These are phyloP conservation scores for Umimayanthus chanpuru DNA, from an alignment of 92 coral and sea anemone species.

Conservation along the genomic window DNA sequence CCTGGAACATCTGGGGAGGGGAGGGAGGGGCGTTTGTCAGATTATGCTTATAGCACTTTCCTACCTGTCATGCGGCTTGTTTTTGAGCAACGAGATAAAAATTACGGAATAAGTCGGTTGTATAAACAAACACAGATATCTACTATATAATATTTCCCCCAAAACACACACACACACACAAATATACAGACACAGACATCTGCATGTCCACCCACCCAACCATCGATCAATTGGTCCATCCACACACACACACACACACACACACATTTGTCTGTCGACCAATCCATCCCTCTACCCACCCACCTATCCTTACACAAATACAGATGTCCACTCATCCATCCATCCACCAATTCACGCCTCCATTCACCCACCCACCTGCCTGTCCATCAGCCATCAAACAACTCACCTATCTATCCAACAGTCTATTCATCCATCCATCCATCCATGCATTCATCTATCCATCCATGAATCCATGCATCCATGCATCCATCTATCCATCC, in stretches of 20 bases:
- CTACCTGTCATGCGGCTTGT: no score
- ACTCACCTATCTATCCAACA: neutral
- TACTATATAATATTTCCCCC: no score
- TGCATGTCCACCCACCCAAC: neutral
- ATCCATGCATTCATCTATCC: neutral
- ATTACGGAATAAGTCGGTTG: no score
- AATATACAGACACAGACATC: no score
- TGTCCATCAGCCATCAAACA: neutral
- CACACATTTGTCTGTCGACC: neutral
- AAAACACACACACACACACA: no score
- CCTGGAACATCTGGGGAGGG: constrained; percentile 70
- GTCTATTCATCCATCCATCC: neutral
- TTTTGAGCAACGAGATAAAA: no score
- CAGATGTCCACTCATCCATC: neutral
- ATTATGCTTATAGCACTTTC: neutral
- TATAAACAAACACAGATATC: no score
- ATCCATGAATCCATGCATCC: neutral
- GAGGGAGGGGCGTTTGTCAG: no score
- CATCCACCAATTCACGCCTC: neutral
- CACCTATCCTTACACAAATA: neutral
- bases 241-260: neutral
- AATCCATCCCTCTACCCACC: neutral
- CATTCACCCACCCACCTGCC: neutral
- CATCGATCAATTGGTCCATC: neutral
- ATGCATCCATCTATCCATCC: neutral